These are phyloP conservation scores for Mesocricetus auratus DNA, from an alignment of 2,113 vertebrate species.

Conservation along the genomic window DNA sequence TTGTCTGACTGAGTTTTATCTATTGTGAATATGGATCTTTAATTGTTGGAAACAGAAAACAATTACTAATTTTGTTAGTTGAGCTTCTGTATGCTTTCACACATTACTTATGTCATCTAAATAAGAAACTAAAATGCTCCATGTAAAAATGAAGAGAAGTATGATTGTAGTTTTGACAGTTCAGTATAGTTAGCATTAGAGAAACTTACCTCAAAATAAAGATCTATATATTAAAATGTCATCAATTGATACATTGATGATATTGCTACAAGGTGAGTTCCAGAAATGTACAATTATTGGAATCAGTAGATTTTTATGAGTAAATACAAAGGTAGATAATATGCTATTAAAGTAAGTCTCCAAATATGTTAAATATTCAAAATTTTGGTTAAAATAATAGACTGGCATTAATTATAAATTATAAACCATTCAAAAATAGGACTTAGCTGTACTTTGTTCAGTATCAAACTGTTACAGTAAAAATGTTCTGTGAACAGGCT, in stretches of 20 bases:
- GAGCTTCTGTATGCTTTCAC: background rate
- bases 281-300: background rate
- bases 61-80: background rate
- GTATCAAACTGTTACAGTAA: background rate
- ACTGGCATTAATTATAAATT: conserved; percentile 28
- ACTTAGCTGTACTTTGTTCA: conserved; percentile 11
- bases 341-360: background rate
- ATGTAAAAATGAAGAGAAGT: background rate
- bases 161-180: background rate
- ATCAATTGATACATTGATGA: background rate
- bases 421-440: background rate
- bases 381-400: background rate
- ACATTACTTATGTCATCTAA: background rate
- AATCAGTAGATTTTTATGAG: background rate
- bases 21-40: background rate
- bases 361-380: background rate
- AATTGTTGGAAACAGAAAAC: background rate
- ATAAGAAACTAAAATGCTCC: background rate
- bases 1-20: background rate
- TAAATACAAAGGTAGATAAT: background rate
- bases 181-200: background rate
- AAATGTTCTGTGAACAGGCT: background rate
- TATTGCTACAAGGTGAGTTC: background rate
- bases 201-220: background rate
- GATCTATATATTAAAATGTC: background rate